Evolutionary conservation across 2,797 vertebrate genomes (phyloP), one percentile per base, ranked within the genome.

Genomic region (Helarctos malayanus): DNA sequence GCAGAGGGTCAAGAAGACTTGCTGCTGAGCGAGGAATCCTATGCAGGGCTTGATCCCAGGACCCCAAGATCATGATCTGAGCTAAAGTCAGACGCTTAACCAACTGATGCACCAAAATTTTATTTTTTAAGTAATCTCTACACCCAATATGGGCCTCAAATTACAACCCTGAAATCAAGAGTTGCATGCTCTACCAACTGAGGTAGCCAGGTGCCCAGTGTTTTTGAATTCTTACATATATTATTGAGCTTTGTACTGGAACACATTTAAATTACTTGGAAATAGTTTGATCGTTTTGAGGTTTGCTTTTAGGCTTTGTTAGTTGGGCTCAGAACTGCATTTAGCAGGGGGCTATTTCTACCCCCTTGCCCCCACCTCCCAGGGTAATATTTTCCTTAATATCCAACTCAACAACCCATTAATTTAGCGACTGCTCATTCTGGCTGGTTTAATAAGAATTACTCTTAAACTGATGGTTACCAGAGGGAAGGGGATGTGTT

Each of bases 261-360:
- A 84, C 82, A 68, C 82, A 84, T 68, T 84, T 84, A 65, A 52
- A 68, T 35, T 84, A 85, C 61, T 68, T 68, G 45, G 61, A 84
- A 84, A 84, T 3, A 52, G 61, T 52, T 27, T 27, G 61, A 12
- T 68, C 45, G 45, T 65, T 68, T 49, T 52, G 32, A 84, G 13
- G 45, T 78, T 89, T 79, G 73, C 45, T 79, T 52, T 89, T 89
- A 78, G 59, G 23, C 16, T 52, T 79, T 89, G 16, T 54, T 79
- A 16, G 35, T 32, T 87, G 68, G 85, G 59, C 27, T 79, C 47
- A 90, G 47, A 65, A 45, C 75, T 52, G n/a, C 63, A n/a, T 65
- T 89, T 79, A 65, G n/a, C 27, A 35, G 35, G 41, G 69, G 16
- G 18, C 16, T 65, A 65, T 52, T 78, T 54, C 69, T 11, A 38